phyloP scores from a whole-genome alignment of 1,140 invertebrate species.

The Drosophila sturtevanti region DNA sequence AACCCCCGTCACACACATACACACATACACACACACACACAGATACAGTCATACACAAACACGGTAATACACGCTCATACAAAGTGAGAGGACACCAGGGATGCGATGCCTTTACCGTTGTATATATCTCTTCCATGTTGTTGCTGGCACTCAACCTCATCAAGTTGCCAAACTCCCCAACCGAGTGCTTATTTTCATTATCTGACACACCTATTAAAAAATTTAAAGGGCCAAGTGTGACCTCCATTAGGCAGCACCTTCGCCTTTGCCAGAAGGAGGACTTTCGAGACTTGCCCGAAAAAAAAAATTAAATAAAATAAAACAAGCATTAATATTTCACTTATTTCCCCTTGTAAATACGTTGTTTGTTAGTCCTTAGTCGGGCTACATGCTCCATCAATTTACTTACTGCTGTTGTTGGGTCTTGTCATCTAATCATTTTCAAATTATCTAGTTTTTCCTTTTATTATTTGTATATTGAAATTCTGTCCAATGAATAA shows the following conservation, averaged over 20 bases:
- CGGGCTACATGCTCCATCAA: constrained; percentile 59
- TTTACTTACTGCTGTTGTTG: constrained; percentile 66
- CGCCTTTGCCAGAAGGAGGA: constrained; percentile 16
- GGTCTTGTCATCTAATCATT: not conserved
- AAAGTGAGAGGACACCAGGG: not conserved
- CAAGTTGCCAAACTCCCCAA: constrained; percentile 48
- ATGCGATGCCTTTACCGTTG: constrained; percentile 34
- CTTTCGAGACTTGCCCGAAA: not conserved
- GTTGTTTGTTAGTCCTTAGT: constrained; percentile 44
- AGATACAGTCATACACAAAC: not conserved
- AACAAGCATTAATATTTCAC: constrained; percentile 76
- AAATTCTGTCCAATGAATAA: no score
- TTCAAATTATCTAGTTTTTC: not conserved
- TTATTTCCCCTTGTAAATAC: constrained; percentile 65
- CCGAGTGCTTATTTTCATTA: constrained; percentile 76
- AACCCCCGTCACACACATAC: constrained; percentile 5
- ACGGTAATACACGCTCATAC: not conserved
- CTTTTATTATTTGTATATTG: not conserved
- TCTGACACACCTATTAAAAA: constrained; percentile 80
- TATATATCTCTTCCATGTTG: not conserved
- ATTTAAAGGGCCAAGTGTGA: constrained; percentile 77
- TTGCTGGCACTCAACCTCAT: constrained; percentile 21
- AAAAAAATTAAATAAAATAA: not conserved
- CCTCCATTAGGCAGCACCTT: constrained; percentile 74
- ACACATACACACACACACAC: not conserved